Conservation (phyloP, 2,888 invertebrate genomes). For the Tenthredo mesomela region DNA sequence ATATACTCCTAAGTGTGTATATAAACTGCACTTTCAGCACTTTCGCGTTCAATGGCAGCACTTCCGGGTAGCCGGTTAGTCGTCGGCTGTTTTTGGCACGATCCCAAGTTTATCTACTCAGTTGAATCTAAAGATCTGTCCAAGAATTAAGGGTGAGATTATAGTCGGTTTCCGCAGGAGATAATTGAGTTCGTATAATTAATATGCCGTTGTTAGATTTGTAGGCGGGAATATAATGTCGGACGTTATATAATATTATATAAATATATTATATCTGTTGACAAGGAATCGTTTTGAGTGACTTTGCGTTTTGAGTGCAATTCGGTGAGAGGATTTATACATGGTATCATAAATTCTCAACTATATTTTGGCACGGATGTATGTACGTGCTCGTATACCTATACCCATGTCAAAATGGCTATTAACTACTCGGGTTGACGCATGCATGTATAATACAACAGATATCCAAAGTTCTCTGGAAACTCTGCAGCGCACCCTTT, state of each 20-base stretch:
- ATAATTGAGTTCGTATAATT: background rate
- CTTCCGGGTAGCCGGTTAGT: background rate
- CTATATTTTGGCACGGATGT: conserved; percentile 14
- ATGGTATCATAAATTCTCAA: conserved; percentile 16
- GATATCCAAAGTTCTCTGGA: background rate
- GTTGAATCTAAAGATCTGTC: background rate
- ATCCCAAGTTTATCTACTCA: background rate
- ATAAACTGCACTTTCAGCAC: conserved; percentile 36
- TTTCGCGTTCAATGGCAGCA: conserved; percentile 18
- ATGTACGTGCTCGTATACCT: background rate
- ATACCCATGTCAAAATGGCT: background rate
- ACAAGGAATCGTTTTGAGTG: background rate
- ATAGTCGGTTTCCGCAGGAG: background rate
- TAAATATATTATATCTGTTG: background rate
- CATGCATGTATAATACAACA: background rate
- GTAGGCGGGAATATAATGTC: background rate
- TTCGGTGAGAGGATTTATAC: background rate
- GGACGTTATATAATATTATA: too few species aligned
- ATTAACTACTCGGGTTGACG: conserved; percentile 26
- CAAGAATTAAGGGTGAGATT: background rate
- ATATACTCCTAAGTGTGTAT: background rate
- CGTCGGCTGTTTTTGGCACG: conserved; percentile 8
- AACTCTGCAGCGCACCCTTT: background rate
- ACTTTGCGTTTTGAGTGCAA: background rate
- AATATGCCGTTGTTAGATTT: background rate